Percentiles rank a stretch among this genome's conserved stretches.
phyloP scores from a whole-genome alignment of 2,888 invertebrate species.

The Dicyrtomina minuta region DNA sequence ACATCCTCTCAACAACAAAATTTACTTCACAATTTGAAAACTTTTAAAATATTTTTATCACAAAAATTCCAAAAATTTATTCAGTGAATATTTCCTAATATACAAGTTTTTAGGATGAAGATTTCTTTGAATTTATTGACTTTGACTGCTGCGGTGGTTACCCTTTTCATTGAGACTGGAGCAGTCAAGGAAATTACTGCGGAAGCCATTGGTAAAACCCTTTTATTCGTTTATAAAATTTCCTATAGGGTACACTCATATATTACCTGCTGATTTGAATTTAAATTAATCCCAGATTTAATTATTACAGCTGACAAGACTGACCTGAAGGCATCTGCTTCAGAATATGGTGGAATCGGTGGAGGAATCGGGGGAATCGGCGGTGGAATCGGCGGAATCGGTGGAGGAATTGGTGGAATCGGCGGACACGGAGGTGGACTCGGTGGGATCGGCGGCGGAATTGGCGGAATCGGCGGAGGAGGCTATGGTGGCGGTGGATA shows the following conservation, averaged over 20 bases:
- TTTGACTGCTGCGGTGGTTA: conserved; percentile 27
- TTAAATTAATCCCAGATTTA: conserved; percentile 4
- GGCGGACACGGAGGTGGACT: too few species aligned
- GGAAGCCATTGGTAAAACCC: conserved; percentile 26
- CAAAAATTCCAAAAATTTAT: not conserved
- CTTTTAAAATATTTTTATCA: too few species aligned
- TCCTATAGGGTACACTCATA: conserved; percentile 6
- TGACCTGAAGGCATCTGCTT: conserved; percentile 41
- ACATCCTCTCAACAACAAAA: not conserved
- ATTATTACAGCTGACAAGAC: conserved; percentile 35
- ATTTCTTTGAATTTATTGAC: not conserved
- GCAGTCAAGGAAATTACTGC: conserved; percentile 7
- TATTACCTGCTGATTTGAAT: not conserved
- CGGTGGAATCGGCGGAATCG: too few species aligned
- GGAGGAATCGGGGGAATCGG: conserved; percentile 22
- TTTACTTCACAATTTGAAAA: not conserved
- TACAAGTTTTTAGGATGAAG: conserved; percentile 1
- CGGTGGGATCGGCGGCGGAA: too few species aligned
- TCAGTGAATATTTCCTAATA: not conserved
- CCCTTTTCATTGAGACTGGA: conserved; percentile 19
- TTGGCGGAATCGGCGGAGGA: conserved; percentile 25
- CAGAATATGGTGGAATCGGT: conserved; percentile 36
- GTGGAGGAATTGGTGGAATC: too few species aligned
- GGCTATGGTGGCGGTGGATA: conserved; percentile 28
- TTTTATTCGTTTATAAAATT: too few species aligned